phyloP scores from a whole-genome alignment of 2,113 vertebrate species.

The Peromyscus maniculatus region DNA sequence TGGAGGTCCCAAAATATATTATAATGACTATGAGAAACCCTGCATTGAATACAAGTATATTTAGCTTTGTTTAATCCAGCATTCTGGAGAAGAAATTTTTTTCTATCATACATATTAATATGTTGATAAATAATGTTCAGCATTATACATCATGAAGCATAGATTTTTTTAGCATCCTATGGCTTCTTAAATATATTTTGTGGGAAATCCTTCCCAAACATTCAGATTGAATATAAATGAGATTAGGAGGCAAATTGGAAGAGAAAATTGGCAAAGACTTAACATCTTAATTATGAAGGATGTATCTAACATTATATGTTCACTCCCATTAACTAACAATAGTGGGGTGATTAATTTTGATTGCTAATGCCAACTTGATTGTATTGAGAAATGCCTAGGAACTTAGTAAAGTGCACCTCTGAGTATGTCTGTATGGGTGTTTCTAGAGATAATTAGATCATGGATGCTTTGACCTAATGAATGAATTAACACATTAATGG shows the following conservation, averaged over 20 bases:
- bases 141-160: background rate
- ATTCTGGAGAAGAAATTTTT: background rate
- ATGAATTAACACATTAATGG: background rate
- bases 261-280: background rate
- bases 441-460: background rate
- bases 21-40: background rate
- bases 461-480: background rate
- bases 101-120: background rate
- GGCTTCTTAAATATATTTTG: conserved; percentile 2
- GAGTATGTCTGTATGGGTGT: background rate
- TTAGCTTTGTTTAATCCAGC: background rate
- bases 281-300: background rate
- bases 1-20: background rate
- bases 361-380: background rate
- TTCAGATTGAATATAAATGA: background rate
- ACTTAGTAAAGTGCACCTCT: background rate
- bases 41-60: background rate
- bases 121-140: background rate
- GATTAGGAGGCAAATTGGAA: background rate
- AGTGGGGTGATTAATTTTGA: background rate
- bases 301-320: accelerated
- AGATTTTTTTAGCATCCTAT: background rate
- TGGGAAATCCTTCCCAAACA: background rate
- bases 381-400: background rate
- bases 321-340: background rate